A percentile compares a stretch with the other conserved stretches of the same genome.
Evolutionary conservation across 1,140 invertebrate genomes (phyloP).

Genomic region (Vollenhovia emeryi): DNA sequence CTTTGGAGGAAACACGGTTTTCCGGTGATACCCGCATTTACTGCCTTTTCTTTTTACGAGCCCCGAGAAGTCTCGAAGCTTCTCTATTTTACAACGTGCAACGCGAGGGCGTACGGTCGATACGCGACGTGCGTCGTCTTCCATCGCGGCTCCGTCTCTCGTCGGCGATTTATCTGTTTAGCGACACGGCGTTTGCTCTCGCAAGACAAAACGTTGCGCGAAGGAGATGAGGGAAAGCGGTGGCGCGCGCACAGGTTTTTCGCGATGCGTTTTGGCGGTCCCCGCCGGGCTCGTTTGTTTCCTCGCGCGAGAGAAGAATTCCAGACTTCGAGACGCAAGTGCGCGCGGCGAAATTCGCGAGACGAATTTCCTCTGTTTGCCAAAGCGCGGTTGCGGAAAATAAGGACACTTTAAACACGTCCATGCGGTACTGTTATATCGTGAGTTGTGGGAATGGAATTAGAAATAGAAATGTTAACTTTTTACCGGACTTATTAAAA

Average conservation of each 20-base stretch:
- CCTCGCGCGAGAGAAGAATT: slow-evolving; percentile 15
- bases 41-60: background rate
- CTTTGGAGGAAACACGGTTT: background rate
- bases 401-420: background rate
- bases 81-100: background rate
- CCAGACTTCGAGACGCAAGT: slow-evolving; percentile 20
- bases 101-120: slow-evolving; percentile 7
- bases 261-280: background rate
- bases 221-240: slow-evolving; percentile 3
- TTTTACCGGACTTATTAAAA: background rate
- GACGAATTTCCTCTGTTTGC: background rate
- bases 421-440: background rate
- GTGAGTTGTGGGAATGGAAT: background rate
- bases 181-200: slow-evolving; percentile 51
- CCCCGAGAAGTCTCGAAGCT: background rate
- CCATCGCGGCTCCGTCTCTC: slow-evolving; percentile 4
- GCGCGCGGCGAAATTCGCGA: background rate
- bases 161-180: slow-evolving; percentile 63
- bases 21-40: slow-evolving; percentile 9
- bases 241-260: background rate
- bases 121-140: slow-evolving; percentile 14
- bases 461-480: background rate
- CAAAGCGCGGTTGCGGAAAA: background rate
- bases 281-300: slow-evolving; percentile 58
- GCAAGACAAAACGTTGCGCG: slow-evolving; percentile 1